Evolutionary conservation across 2,888 invertebrate genomes (phyloP).

Genomic region (Uloborus plumipes): DNA sequence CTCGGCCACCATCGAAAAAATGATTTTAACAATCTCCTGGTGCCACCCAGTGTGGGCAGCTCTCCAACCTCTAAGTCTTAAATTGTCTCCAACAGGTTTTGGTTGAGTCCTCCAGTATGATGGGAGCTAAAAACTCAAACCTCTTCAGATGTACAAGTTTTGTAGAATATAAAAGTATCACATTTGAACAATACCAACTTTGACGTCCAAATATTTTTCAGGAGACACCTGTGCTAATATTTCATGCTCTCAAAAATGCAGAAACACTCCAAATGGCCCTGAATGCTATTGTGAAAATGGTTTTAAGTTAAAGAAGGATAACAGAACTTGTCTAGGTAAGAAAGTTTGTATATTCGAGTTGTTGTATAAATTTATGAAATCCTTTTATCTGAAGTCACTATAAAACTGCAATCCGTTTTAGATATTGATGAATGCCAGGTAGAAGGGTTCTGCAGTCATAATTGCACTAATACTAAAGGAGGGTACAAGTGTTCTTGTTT

Average conservation of each 20-base stretch:
- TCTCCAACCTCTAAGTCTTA: too few relatives aligned
- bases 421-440: conserved; percentile 69
- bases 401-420: conserved; percentile 64
- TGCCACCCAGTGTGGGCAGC: too few relatives aligned
- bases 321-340: conserved; percentile 62
- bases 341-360: too few relatives aligned
- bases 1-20: too few relatives aligned
- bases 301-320: conserved; percentile 55
- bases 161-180: background rate
- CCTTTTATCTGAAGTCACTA: background rate
- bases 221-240: conserved; percentile 48
- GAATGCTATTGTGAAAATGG: conserved; percentile 66
- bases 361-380: background rate
- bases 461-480: conserved; percentile 78
- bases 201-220: background rate
- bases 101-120: too few relatives aligned
- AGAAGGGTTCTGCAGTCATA: conserved; percentile 73
- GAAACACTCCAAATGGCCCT: conserved; percentile 58
- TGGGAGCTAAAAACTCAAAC: too few relatives aligned
- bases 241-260: conserved; percentile 58
- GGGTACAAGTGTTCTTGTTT: conserved; percentile 80
- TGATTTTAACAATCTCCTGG: too few relatives aligned
- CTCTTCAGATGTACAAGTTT: background rate
- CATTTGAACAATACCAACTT: background rate
- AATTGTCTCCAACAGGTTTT: too few relatives aligned